Base-by-base conservation (phyloP, 2,113 vertebrate species). In the Promerops cafer region DNA sequence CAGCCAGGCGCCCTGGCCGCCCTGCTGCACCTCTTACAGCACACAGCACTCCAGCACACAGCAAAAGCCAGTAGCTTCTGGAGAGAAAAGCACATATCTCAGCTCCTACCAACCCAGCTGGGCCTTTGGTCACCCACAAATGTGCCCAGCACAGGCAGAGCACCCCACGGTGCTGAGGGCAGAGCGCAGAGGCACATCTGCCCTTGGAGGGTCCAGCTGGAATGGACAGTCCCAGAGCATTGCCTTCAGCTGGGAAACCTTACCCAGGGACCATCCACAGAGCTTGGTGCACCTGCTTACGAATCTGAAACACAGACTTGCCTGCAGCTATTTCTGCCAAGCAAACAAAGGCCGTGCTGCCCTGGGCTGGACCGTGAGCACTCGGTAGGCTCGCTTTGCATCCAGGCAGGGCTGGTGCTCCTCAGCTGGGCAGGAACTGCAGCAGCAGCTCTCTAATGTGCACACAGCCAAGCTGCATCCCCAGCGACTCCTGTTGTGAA, bases 1-100 rank as follows among this genome's bases (percentile, higher is more conserved):
- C n/a, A 63, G 49, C 72, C 1, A 0, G 0, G 23, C 14, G 20
- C 16, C 16, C 37, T 2, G 3, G 37, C 17, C 0, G 0, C 50
- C 27, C 39, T 1, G 1, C 5, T 1, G 60, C 45, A 17, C 52
- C 39, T 78, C 60, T 19, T 2, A 1, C 2, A 22, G 78, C 27
- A 35, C 6, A 2, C 31, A 47, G 44, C 23, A 39, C 31, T 24
- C 19, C 42, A 31, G 42, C 15, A 16, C 17, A 4, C 40, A 35
- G 49, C 2, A 0, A 60, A 71, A 63, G 15, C 11, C 44, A 49
- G 47, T 0, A 3, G 13, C 47, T 68, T 44, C 50, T 4, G 5
- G 28, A 47, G 27, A 59, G 8, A 40, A 60, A 37, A 65, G 11
- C 22, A 44, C 2, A 0, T 20, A 24, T 35, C 64, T 42, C 35